Base-by-base conservation (phyloP, 2,797 vertebrate species). In the Otus scops region DNA sequence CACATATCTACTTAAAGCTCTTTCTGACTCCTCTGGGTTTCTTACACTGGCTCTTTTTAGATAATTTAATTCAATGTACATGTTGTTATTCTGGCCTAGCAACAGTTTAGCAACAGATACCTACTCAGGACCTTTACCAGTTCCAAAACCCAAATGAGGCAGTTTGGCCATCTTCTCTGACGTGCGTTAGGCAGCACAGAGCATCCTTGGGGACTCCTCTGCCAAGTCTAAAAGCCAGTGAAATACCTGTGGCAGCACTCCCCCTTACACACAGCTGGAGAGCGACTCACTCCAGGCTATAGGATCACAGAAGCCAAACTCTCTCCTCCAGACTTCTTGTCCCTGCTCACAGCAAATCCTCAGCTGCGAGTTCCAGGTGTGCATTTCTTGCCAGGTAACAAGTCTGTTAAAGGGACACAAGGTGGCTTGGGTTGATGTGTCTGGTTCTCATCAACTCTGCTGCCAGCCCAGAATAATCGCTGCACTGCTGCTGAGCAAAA, bases 261-360 rank as follows among this genome's bases (percentile, higher is more conserved):
- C 10, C 24, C 13, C 70, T 65, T 43, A 38, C 20, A 83, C 11
- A 41, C 30, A 36, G 38, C 1, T 3, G 59, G 53, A 79, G 47
- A 51, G 36, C 4, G 1, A 19, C 27, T 53, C 0, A 3, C 36
- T 34, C 36, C 0, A 0, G 65, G 54, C 28, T 51, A 0, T 11
- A 16, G 43, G 17, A 28, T 26, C 38, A 56, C 34, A 47, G 39
- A 59, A 65, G 22, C 36, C 57, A 92, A 53, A 69, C 26, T 34
- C 26, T 73, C 23, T 61, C 21, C 64, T 69, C 45, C 47, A 22
- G 39, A 45, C 50, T 80, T 28, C 1, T 16, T 28, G n/a, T 26
- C 34, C 30, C 60, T 60, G 41, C 57, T 81, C 34, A 32, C 24
- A 41, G 41, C 48, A 47, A 71, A 51, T 57, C 41, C 53, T 65